phyloP scores from a whole-genome alignment of 2,113 vertebrate species.

The Phaethon lepturus region DNA sequence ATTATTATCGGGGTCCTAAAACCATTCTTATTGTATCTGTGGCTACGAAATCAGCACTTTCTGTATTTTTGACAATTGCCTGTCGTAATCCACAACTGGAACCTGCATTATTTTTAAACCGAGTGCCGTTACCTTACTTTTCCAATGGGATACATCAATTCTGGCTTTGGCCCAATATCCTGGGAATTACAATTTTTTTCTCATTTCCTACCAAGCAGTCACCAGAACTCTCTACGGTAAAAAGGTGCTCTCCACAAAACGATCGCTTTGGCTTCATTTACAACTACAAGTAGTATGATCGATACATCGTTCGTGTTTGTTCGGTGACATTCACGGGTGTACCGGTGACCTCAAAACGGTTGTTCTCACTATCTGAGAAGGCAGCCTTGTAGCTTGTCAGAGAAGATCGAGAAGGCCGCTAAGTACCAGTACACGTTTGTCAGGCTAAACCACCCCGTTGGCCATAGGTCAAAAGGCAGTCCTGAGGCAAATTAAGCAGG shows the following conservation, averaged over 20 bases:
- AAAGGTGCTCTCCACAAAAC: background rate
- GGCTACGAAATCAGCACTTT: background rate
- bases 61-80: background rate
- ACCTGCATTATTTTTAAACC: background rate
- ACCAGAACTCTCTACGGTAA: background rate
- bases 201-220: background rate
- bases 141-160: background rate
- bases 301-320: fast-evolving
- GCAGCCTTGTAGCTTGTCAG: background rate
- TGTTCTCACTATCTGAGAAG: fast-evolving
- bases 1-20: background rate
- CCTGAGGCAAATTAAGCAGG: background rate
- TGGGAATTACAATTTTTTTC: background rate
- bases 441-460: background rate
- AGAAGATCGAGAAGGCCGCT: background rate
- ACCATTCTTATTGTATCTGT: background rate
- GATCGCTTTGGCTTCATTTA: background rate
- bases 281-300: fast-evolving
- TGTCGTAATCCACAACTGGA: background rate
- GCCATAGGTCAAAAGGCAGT: background rate
- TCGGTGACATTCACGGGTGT: fast-evolving
- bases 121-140: background rate
- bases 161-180: background rate
- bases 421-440: background rate
- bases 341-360: fast-evolving